Conservation (phyloP, 2,797 vertebrate species). For the Aulostomus chinensis region DNA sequence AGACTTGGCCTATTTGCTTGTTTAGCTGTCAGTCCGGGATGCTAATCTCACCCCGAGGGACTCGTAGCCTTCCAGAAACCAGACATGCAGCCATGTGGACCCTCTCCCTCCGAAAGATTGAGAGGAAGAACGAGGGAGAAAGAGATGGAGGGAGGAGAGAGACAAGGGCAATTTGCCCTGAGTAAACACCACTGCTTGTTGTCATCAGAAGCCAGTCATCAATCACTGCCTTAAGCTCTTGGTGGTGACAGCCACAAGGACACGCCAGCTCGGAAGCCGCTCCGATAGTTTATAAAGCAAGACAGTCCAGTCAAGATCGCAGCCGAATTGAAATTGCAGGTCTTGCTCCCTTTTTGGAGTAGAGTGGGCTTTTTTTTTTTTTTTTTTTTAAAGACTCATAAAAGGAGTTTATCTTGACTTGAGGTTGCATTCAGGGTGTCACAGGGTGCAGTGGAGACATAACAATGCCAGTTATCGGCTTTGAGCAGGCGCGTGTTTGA, state of each 20-base stretch:
- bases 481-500: neutral
- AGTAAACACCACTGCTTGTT: slow-evolving; percentile 77
- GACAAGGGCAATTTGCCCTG: slow-evolving; percentile 78
- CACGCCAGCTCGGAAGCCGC: slow-evolving; percentile 28
- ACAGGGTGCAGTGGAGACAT: neutral
- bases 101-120: slow-evolving; percentile 41
- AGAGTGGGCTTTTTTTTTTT: neutral
- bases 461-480: neutral
- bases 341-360: slow-evolving; percentile 15
- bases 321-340: neutral
- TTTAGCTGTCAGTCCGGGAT: slow-evolving; percentile 71
- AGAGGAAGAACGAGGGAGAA: slow-evolving; percentile 18
- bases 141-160: slow-evolving; percentile 46
- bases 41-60: slow-evolving; percentile 71
- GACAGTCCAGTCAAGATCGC: slow-evolving; percentile 24
- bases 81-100: slow-evolving; percentile 64
- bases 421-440: neutral
- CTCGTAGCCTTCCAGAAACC: slow-evolving; percentile 57
- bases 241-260: slow-evolving; percentile 69
- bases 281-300: slow-evolving; percentile 37
- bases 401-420: neutral
- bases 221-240: slow-evolving; percentile 66
- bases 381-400: slow-evolving; percentile 10
- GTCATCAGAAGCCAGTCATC: slow-evolving; percentile 72
- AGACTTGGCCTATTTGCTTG: slow-evolving; percentile 69